Conservation (phyloP, 2,113 vertebrate species). For the Tauraco erythrolophus region DNA sequence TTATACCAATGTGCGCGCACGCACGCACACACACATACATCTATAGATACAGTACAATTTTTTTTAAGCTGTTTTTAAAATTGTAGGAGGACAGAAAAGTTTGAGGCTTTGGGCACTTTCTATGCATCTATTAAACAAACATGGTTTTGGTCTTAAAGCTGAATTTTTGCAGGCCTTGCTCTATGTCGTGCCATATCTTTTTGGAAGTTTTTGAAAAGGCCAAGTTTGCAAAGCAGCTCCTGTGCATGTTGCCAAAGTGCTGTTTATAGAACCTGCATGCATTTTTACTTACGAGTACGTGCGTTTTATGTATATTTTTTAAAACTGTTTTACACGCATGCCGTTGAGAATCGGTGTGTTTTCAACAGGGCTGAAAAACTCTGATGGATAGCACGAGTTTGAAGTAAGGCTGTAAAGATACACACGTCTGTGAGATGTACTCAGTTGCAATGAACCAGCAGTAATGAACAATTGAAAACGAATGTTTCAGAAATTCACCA, state of each 20-base stretch:
- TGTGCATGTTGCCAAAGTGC: neutral
- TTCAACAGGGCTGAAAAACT: neutral
- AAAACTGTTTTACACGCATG: neutral
- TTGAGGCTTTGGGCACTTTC: neutral
- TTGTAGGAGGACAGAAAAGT: neutral
- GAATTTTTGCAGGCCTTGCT: neutral
- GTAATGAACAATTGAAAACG: neutral
- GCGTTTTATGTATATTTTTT: neutral
- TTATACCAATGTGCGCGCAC: neutral
- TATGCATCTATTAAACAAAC: neutral
- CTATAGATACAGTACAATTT: neutral
- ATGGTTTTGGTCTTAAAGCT: neutral
- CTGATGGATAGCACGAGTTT: neutral
- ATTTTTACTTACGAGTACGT: fast-evolving
- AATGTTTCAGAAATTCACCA: neutral
- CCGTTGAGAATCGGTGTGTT: neutral
- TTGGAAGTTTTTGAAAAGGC: neutral
- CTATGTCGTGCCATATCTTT: neutral
- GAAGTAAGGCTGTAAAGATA: neutral
- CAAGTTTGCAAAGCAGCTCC: neutral
- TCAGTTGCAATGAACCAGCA: neutral
- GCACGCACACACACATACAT: neutral
- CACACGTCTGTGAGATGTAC: neutral
- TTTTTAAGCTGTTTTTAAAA: neutral
- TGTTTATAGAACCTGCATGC: neutral